These are phyloP conservation scores for Montifringilla adamsi DNA, from an alignment of 2,113 vertebrate species.

Conservation along the genomic window DNA sequence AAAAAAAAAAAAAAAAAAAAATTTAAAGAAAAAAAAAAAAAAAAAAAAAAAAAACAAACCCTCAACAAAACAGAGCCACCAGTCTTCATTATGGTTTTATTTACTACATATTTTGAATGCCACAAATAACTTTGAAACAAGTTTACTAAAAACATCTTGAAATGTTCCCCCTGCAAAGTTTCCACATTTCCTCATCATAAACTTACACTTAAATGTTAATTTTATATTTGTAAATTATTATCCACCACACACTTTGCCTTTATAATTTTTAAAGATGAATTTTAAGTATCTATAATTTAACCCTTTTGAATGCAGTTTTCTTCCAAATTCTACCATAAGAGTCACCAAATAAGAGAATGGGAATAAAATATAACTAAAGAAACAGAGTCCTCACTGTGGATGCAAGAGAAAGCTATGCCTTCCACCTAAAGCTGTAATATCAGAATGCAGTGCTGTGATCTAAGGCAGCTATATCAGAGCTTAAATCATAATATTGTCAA, in stretches of 20 bases:
- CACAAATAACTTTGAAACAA: background rate
- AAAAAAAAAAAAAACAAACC: rapidly evolving
- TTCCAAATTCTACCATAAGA: background rate
- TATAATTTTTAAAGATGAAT: background rate
- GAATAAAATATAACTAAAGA: background rate
- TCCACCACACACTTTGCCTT: background rate
- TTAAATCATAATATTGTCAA: background rate
- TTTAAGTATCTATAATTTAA: background rate
- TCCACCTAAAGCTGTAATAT: background rate
- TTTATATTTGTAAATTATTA: background rate
- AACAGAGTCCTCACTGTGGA: background rate
- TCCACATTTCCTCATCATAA: background rate
- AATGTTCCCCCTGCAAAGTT: background rate
- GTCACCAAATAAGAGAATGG: background rate
- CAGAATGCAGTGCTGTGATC: background rate
- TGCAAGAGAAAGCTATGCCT: background rate
- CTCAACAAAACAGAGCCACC: background rate
- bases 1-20: background rate
- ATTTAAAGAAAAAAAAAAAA: background rate
- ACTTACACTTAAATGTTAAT: background rate
- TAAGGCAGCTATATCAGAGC: background rate
- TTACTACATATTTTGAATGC: background rate
- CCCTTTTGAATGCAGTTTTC: background rate
- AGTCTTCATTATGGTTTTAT: background rate
- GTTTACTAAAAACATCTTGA: background rate